phyloP scores from a whole-genome alignment of 2,797 vertebrate genomes.

The Sebastes oblongus region DNA sequence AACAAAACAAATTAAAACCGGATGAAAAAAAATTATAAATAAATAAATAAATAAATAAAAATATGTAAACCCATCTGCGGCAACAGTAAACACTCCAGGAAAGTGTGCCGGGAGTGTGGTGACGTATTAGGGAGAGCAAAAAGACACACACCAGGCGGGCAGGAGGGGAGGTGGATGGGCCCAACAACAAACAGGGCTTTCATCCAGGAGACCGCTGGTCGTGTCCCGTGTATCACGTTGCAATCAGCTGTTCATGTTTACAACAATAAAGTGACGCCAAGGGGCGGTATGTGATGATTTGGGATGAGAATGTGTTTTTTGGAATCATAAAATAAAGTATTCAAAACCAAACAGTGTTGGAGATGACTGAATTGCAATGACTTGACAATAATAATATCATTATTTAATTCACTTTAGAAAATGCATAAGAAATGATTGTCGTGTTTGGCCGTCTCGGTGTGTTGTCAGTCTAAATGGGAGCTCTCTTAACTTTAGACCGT shows the following conservation, averaged over 20 bases:
- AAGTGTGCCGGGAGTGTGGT: neutral
- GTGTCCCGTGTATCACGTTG: neutral
- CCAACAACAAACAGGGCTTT: neutral
- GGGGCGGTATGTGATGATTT: neutral
- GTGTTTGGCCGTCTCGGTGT: neutral
- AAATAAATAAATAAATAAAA: no score
- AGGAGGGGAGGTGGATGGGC: neutral
- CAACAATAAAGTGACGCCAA: neutral
- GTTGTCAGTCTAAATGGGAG: neutral
- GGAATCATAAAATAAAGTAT: neutral
- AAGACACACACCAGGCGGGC: no score
- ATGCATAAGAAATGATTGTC: neutral
- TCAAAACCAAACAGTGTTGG: neutral
- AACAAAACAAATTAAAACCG: no score
- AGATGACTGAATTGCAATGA: neutral
- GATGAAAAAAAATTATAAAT: no score
- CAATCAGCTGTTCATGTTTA: neutral
- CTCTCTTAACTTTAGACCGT: neutral
- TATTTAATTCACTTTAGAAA: neutral
- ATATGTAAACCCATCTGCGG: neutral
- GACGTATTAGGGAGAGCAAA: no score
- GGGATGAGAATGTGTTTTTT: no score
- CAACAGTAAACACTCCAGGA: neutral
- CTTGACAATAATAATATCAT: neutral
- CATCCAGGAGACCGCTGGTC: neutral